Percentiles rank a stretch among this genome's conserved stretches.
Conservation (phyloP, 2,113 vertebrate species). For the Cololabis saira region DNA sequence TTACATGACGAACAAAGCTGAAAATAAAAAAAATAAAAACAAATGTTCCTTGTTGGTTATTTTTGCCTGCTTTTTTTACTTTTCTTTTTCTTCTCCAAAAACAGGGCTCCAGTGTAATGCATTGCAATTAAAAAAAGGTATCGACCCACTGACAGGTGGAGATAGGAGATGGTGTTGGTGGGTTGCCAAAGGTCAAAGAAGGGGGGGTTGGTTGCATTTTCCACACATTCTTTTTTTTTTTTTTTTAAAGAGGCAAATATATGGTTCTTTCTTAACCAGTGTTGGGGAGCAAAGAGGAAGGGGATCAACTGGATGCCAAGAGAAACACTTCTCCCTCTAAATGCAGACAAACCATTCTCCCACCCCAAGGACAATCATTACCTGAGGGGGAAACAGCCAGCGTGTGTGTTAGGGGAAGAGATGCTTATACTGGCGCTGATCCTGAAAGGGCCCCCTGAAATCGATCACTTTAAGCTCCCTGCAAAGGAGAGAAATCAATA, state of each 20-base stretch:
- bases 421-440: conserved; percentile 81
- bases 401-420: conserved; percentile 73
- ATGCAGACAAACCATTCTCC: conserved; percentile 75
- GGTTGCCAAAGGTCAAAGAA: conserved; percentile 73
- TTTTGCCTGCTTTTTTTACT: too few relatives aligned
- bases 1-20: too few relatives aligned
- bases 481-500: conserved; percentile 83
- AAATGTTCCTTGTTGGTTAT: too few relatives aligned
- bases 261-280: conserved; percentile 56
- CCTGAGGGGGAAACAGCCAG: conserved; percentile 70
- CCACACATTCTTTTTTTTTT: conserved; percentile 45
- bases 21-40: too few relatives aligned
- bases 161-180: conserved; percentile 5
- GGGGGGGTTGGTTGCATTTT: conserved; percentile 66
- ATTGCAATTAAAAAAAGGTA: conserved; percentile 76
- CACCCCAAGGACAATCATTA: conserved; percentile 82
- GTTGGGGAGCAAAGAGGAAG: conserved; percentile 34
- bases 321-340: conserved; percentile 70
- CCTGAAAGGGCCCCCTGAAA: conserved; percentile 80
- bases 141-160: conserved; percentile 62
- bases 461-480: conserved; percentile 84
- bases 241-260: conserved; percentile 61
- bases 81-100: conserved; percentile 59
- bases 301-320: conserved; percentile 55
- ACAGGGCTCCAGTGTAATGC: conserved; percentile 58